A percentile compares a stretch with the other conserved stretches of the same genome.
These are phyloP conservation scores for Coenonympha arcania DNA, from an alignment of 2,888 invertebrate species.

Conservation along the genomic window DNA sequence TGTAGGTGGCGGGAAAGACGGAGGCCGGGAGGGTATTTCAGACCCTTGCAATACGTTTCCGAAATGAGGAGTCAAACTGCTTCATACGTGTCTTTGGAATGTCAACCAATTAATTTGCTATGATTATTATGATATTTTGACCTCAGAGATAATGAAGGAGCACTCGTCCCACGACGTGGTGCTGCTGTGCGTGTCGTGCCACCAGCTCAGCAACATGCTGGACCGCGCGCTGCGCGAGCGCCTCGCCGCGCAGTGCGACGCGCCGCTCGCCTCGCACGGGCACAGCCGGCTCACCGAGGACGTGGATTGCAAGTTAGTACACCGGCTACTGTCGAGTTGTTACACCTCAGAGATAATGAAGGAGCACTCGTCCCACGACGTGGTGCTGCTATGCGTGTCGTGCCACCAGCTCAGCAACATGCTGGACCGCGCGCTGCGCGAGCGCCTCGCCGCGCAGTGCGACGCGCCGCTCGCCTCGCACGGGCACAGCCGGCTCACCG, in stretches of 20 bases:
- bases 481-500: slow-evolving; percentile 28
- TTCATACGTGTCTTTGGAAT: too few species aligned
- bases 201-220: slow-evolving; percentile 78
- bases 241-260: slow-evolving; percentile 76
- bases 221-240: slow-evolving; percentile 76
- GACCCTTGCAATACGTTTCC: too few species aligned
- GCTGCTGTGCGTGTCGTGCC: slow-evolving; percentile 81
- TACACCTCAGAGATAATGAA: slow-evolving; percentile 78
- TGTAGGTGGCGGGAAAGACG: too few species aligned
- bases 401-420: slow-evolving; percentile 83
- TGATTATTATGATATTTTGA: slow-evolving; percentile 10
- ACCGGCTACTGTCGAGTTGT: too few species aligned
- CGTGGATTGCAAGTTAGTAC: slow-evolving; percentile 41
- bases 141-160: slow-evolving; percentile 81
- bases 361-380: slow-evolving; percentile 86
- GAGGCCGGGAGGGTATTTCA: too few species aligned
- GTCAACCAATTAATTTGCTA: too few species aligned
- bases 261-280: slow-evolving; percentile 70
- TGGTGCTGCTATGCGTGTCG: slow-evolving; percentile 79
- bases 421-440: slow-evolving; percentile 75
- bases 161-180: slow-evolving; percentile 87
- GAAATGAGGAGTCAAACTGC: too few species aligned
- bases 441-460: slow-evolving; percentile 74
- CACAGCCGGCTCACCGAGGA: slow-evolving; percentile 40
- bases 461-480: slow-evolving; percentile 75